These are phyloP conservation scores for Fulica atra DNA, from an alignment of 2,113 vertebrate species.

Conservation along the genomic window DNA sequence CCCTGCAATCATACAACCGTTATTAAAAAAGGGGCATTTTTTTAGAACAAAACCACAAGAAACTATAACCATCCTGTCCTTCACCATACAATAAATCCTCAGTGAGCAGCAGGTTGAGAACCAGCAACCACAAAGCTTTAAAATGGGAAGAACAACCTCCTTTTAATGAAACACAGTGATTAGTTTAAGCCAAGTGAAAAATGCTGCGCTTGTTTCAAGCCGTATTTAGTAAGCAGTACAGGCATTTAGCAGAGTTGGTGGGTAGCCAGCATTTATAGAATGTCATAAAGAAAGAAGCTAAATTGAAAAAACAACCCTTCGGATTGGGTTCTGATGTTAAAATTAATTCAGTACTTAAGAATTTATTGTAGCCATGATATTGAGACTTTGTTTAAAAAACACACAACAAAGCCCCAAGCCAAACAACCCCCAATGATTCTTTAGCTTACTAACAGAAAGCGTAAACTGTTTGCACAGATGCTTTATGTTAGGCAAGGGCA, in stretches of 20 bases:
- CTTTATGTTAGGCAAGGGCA: slow-evolving; percentile 10
- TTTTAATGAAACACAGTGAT: slow-evolving; percentile 19
- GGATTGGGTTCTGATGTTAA: not conserved
- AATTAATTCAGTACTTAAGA: not conserved
- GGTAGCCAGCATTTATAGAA: not conserved
- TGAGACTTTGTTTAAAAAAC: not conserved
- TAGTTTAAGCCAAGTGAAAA: slow-evolving; percentile 35
- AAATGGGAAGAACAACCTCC: not conserved
- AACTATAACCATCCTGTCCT: not conserved
- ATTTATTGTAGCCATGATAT: not conserved
- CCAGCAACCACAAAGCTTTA: slow-evolving; percentile 14
- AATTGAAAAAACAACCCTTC: not conserved
- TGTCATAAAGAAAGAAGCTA: not conserved
- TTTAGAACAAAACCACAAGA: not conserved
- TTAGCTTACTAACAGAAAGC: not conserved
- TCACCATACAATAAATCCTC: slow-evolving; percentile 6
- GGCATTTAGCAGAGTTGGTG: not conserved
- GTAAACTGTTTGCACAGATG: not conserved
- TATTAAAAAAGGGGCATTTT: not conserved
- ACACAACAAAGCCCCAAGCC: too few relatives aligned
- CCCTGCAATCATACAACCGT: not conserved
- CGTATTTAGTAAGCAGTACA: not conserved
- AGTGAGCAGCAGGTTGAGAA: not conserved
- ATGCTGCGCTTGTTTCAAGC: not conserved
- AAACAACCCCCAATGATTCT: not conserved